Evolutionary conservation across 2,113 vertebrate species (phyloP).

Genomic region (Pungitius pungitius): DNA sequence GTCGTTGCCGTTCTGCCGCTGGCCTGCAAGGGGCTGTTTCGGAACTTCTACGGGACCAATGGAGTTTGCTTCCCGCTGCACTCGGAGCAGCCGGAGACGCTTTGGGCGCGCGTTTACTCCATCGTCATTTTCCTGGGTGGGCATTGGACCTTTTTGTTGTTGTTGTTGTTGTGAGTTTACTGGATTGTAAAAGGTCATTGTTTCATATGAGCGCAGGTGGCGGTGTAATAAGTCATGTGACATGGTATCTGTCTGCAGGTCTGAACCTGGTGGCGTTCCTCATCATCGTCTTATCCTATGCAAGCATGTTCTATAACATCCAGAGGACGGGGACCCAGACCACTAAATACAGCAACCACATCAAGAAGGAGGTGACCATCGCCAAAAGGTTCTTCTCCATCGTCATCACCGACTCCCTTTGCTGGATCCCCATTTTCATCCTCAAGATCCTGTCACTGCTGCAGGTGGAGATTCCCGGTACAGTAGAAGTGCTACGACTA

Average conservation of each 20-base stretch:
- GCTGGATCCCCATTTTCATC: slow-evolving; percentile 98
- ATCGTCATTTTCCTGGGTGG: slow-evolving; percentile 95
- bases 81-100: slow-evolving; percentile 91
- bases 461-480: slow-evolving; percentile 96
- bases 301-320: slow-evolving; percentile 97
- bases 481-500: slow-evolving; percentile 34
- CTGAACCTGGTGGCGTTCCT: slow-evolving; percentile 95
- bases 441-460: slow-evolving; percentile 95
- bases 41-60: slow-evolving; percentile 96
- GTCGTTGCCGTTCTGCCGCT: slow-evolving; percentile 90
- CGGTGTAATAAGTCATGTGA: neutral
- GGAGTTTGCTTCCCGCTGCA: slow-evolving; percentile 97
- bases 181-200: neutral
- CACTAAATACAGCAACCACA: slow-evolving; percentile 92
- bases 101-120: slow-evolving; percentile 92
- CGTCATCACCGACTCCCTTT: slow-evolving; percentile 95
- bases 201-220: neutral
- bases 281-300: slow-evolving; percentile 94
- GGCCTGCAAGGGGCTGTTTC: slow-evolving; percentile 89
- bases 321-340: slow-evolving; percentile 89
- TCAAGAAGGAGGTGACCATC: slow-evolving; percentile 93
- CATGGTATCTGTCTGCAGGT: slow-evolving; percentile 82
- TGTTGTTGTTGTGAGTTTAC: neutral
- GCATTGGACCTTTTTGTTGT: slow-evolving; percentile 51
- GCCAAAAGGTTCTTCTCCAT: slow-evolving; percentile 98